Conservation (phyloP, 2,888 invertebrate genomes). For the Isoperla grammatica region DNA sequence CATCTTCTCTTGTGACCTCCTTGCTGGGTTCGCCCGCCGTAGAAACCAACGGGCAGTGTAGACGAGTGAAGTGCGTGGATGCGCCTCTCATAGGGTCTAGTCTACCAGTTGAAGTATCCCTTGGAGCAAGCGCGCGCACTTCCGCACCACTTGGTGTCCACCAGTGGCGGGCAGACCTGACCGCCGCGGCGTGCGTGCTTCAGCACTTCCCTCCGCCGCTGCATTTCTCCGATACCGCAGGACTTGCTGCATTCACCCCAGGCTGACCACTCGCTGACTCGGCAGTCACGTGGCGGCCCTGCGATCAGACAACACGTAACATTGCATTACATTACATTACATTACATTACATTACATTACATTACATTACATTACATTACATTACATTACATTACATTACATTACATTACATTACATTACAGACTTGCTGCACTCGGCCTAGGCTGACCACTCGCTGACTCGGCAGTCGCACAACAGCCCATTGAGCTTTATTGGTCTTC, state of each 20-base stretch:
- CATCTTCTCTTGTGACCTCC: neutral
- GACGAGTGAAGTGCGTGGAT: neutral
- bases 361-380: neutral
- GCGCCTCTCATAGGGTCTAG: neutral
- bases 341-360: too few relatives aligned
- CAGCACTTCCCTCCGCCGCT: slow-evolving; percentile 69
- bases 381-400: too few relatives aligned
- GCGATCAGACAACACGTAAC: slow-evolving; percentile 37
- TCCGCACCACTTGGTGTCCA: slow-evolving; percentile 85
- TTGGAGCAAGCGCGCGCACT: slow-evolving; percentile 61
- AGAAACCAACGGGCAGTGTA: neutral
- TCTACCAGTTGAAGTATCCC: slow-evolving; percentile 58
- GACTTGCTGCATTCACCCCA: slow-evolving; percentile 85
- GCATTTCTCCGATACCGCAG: slow-evolving; percentile 85
- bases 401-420: too few relatives aligned
- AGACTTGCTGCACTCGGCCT: slow-evolving; percentile 83
- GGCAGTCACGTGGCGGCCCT: slow-evolving; percentile 70
- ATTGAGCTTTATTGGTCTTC: too few relatives aligned
- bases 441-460: slow-evolving; percentile 79
- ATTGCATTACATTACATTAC: neutral
- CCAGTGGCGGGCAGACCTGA: slow-evolving; percentile 72
- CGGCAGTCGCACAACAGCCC: slow-evolving; percentile 72
- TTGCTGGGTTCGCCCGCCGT: neutral
- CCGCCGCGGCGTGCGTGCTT: slow-evolving; percentile 76
- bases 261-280: slow-evolving; percentile 77